A percentile compares a stretch with the other conserved stretches of the same genome.
phyloP scores from a whole-genome alignment of 2,888 invertebrate species.

The Ceramica pisi region DNA sequence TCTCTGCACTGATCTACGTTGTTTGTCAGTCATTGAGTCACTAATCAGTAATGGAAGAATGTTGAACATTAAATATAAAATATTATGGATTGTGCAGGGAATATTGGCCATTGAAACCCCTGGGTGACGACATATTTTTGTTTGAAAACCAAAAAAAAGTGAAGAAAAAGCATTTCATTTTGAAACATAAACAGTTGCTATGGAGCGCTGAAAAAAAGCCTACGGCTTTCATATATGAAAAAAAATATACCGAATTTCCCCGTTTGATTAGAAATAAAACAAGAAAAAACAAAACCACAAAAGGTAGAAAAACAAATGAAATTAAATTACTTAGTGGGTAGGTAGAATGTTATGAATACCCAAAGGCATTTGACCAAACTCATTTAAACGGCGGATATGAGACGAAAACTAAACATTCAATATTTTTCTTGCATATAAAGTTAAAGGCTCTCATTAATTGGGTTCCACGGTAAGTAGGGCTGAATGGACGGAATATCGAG shows the following conservation, averaged over 20 bases:
- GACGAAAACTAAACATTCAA: constrained; percentile 50
- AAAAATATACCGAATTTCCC: neutral
- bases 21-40: no score
- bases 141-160: neutral
- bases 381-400: constrained; percentile 40
- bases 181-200: constrained; percentile 14
- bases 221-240: neutral
- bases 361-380: constrained; percentile 45
- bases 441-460: constrained; percentile 53
- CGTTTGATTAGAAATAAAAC: constrained; percentile 15
- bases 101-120: no score
- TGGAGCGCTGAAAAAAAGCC: neutral
- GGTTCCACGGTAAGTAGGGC: constrained; percentile 35
- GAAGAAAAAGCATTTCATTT: neutral
- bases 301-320: constrained; percentile 28
- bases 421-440: constrained; percentile 54
- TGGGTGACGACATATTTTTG: no score
- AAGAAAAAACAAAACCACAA: neutral
- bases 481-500: constrained; percentile 42
- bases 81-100: no score
- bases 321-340: constrained; percentile 20
- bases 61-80: no score
- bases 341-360: constrained; percentile 39
- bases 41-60: no score
- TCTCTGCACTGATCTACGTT: no score